These are phyloP conservation scores for Tipula confusa DNA, from an alignment of 2,888 invertebrate genomes.

Conservation along the genomic window DNA sequence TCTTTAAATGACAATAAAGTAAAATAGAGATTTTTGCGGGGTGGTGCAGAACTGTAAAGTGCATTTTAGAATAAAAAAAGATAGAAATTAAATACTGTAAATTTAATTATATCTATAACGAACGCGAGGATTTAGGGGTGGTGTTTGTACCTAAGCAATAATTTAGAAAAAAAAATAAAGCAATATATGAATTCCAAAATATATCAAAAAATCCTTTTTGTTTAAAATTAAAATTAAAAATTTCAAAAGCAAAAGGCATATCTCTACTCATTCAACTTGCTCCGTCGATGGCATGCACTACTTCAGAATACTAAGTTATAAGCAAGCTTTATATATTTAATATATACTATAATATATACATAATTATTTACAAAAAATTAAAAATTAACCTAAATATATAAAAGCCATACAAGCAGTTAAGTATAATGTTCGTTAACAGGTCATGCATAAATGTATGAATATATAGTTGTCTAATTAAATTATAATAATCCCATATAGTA, in stretches of 20 bases:
- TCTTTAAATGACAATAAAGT: neutral
- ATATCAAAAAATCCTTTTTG: neutral
- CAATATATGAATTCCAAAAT: slow-evolving; percentile 1
- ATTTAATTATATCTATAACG: neutral
- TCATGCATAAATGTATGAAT: slow-evolving; percentile 36
- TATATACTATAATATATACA: neutral
- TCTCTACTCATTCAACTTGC: neutral
- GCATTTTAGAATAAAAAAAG: neutral
- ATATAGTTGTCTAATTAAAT: slow-evolving; percentile 38
- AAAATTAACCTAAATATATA: neutral
- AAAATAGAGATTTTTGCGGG: neutral
- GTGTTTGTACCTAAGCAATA: neutral
- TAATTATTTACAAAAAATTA: neutral
- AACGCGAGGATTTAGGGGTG: neutral
- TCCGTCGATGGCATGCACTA: neutral
- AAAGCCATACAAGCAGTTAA: neutral
- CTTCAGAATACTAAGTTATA: neutral
- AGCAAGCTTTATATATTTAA: neutral
- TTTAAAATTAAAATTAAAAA: neutral
- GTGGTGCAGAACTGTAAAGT: neutral
- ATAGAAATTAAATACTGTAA: too few species aligned
- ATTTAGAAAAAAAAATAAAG: neutral
- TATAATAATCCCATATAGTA: slow-evolving; percentile 53
- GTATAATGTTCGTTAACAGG: slow-evolving; percentile 37
- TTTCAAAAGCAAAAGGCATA: neutral